A percentile compares a stretch with the other conserved stretches of the same genome.
phyloP scores from a whole-genome alignment of 2,888 invertebrate species.

The Crioceris asparagi region DNA sequence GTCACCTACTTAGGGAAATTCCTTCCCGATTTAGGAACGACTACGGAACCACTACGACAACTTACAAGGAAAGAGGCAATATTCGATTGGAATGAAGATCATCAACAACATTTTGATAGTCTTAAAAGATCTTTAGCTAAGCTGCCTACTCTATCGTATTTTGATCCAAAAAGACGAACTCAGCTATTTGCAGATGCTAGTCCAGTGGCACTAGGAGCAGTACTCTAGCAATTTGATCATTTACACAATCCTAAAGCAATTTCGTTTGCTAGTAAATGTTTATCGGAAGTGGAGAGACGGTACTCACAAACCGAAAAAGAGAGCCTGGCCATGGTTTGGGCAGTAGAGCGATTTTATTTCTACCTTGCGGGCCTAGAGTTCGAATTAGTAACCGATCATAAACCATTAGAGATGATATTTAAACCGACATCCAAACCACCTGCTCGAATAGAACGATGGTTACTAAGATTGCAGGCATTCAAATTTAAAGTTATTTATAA shows the following conservation, averaged over 20 bases:
- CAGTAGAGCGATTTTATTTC: conserved; percentile 32
- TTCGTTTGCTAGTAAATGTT: conserved; percentile 21
- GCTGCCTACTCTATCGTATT: conserved; percentile 17
- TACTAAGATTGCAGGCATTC: conserved; percentile 19
- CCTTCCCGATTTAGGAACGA: conserved; percentile 14
- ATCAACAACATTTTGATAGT: conserved; percentile 14
- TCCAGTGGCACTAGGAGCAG: conserved; percentile 24
- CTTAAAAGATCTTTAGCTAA: conserved; percentile 12
- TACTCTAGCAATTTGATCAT: conserved; percentile 21
- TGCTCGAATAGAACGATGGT: conserved; percentile 21
- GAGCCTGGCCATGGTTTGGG: conserved; percentile 33
- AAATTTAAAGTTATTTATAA: conserved; percentile 18
- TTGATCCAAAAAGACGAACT: conserved; percentile 16
- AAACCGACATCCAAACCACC: conserved; percentile 19
- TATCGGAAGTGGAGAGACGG: conserved; percentile 17
- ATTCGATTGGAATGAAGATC: conserved; percentile 11
- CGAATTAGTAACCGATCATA: conserved; percentile 26
- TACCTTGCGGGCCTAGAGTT: conserved; percentile 36
- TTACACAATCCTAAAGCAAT: conserved; percentile 18
- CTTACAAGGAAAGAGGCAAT: conserved; percentile 11
- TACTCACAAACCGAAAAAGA: conserved; percentile 32
- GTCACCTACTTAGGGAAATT: conserved; percentile 17
- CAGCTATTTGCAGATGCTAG: conserved; percentile 23
- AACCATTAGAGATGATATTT: conserved; percentile 31
- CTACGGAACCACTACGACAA: conserved; percentile 11